Conservation (phyloP, 2,888 invertebrate species). For the Heliconius ethilla region DNA sequence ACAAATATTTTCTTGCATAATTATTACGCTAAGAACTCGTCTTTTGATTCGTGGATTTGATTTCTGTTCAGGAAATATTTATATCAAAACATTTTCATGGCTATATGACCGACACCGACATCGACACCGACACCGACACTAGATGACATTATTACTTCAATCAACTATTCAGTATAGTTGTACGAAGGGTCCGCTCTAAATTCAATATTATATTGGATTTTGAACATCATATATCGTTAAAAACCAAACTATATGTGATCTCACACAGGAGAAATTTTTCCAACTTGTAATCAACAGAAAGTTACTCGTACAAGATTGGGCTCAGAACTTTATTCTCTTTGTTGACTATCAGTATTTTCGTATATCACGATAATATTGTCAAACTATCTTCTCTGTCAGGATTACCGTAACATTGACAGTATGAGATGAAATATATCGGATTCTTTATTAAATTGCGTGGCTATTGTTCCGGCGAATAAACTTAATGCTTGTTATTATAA, state of each 20-base stretch:
- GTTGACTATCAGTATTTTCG: conserved; percentile 62
- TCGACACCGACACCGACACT: too few species aligned
- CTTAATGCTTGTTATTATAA: conserved; percentile 4
- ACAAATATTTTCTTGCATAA: neutral
- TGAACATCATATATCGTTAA: too few species aligned
- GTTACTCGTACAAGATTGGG: conserved; percentile 41
- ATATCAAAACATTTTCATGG: too few species aligned
- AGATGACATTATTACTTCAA: too few species aligned
- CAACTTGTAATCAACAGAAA: conserved; percentile 40
- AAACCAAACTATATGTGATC: conserved; percentile 22
- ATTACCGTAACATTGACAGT: conserved; percentile 61
- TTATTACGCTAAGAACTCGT: too few species aligned
- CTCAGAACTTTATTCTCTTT: conserved; percentile 51
- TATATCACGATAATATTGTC: conserved; percentile 62
- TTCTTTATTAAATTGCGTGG: conserved; percentile 51
- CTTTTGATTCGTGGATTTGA: too few species aligned
- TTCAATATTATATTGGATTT: too few species aligned
- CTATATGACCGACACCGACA: too few species aligned
- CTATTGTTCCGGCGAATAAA: conserved; percentile 38
- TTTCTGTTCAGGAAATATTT: too few species aligned
- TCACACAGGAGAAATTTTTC: conserved; percentile 22
- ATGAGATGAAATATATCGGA: conserved; percentile 63
- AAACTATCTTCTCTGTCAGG: conserved; percentile 55
- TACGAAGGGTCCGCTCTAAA: too few species aligned
- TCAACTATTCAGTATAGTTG: too few species aligned